phyloP scores from a whole-genome alignment of 1,140 invertebrate species.

The Sogatella furcifera region DNA sequence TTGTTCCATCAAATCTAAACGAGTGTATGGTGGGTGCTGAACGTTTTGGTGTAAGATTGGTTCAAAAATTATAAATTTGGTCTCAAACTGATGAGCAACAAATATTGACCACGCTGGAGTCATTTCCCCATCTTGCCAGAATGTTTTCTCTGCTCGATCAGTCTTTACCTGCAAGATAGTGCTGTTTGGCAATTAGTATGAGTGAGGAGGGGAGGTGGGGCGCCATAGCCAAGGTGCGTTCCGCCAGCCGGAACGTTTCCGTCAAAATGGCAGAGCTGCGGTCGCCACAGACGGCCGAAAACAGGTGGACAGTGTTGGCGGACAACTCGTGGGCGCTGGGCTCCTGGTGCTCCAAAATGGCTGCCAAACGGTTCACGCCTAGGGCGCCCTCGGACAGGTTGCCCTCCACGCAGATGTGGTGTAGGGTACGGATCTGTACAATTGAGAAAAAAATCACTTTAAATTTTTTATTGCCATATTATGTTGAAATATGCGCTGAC shows the following conservation, averaged over 20 bases:
- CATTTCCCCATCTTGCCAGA: no score
- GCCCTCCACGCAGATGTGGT: slow-evolving; percentile 63
- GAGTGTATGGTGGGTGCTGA: no score
- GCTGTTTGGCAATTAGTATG: slow-evolving; percentile 57
- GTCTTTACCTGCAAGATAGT: slow-evolving; percentile 54
- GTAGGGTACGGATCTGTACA: slow-evolving; percentile 52
- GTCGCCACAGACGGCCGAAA: slow-evolving; percentile 59
- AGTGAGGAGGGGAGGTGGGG: not conserved
- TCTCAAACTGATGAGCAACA: no score
- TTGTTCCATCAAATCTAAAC: no score
- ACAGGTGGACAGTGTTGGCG: slow-evolving; percentile 40
- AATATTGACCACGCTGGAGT: no score
- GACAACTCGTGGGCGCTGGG: slow-evolving; percentile 40
- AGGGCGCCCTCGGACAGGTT: slow-evolving; percentile 58
- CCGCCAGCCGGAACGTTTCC: slow-evolving; percentile 41
- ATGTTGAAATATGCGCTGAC: no score
- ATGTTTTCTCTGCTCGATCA: no score
- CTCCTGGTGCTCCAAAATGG: slow-evolving; percentile 58
- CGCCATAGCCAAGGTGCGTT: not conserved
- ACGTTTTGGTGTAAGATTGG: no score
- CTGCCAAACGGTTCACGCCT: slow-evolving; percentile 53
- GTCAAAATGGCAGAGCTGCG: slow-evolving; percentile 55
- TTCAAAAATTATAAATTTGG: no score
- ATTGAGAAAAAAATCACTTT: not conserved
- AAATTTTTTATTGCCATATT: no score